Evolutionary conservation across 2,797 vertebrate species (phyloP).

Genomic region (Poecilia velifera): DNA sequence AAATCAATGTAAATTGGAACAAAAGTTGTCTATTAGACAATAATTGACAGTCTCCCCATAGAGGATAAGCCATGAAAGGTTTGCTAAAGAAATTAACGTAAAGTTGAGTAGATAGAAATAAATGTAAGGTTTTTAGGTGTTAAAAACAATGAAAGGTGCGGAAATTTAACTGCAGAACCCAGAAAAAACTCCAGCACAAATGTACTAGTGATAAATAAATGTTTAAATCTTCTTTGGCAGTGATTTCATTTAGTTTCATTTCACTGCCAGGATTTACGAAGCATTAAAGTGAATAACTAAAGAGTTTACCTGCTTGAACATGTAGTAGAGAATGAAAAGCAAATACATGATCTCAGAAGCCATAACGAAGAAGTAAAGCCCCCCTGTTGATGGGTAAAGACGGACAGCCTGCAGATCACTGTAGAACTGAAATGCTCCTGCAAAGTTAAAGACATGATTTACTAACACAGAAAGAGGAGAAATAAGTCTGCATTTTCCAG

Average conservation of each 20-base stretch:
- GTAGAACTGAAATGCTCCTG: constrained; percentile 87
- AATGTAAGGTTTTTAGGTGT: not conserved
- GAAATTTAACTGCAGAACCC: not conserved
- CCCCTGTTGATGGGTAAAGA: constrained; percentile 84
- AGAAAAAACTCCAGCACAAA: not conserved
- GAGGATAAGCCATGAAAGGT: not conserved
- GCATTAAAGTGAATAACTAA: not conserved
- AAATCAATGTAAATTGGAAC: not conserved
- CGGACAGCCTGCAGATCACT: constrained; percentile 83
- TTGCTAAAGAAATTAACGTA: not conserved
- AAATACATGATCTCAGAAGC: constrained; percentile 87
- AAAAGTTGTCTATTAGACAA: not conserved
- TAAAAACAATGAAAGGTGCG: not conserved
- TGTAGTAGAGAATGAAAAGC: constrained; percentile 91
- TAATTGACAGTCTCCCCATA: not conserved
- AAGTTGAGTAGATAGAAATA: not conserved
- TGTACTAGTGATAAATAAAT: not conserved
- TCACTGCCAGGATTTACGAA: too few species aligned
- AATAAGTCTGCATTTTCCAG: not conserved
- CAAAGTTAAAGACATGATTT: not conserved
- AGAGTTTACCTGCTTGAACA: constrained; percentile 86
- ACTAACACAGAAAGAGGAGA: not conserved
- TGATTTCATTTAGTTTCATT: too few species aligned
- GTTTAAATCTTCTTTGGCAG: not conserved
- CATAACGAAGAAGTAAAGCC: constrained; percentile 86